A percentile compares a stretch with the other conserved stretches of the same genome.
Conservation (phyloP, 2,113 vertebrate genomes). For the Camelus dromedarius region DNA sequence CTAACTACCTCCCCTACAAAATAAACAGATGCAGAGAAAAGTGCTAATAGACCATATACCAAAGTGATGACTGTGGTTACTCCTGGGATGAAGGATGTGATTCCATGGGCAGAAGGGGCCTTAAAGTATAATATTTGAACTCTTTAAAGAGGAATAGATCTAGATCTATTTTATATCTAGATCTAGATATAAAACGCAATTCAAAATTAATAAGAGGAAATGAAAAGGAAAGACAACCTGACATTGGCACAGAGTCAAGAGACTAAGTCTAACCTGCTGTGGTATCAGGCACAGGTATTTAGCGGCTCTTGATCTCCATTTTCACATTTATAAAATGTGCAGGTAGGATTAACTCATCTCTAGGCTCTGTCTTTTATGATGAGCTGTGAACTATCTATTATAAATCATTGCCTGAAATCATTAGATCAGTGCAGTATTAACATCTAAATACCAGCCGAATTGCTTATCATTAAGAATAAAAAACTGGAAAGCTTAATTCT, state of each 20-base stretch:
- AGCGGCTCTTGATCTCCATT: constrained; percentile 12
- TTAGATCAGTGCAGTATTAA: background rate
- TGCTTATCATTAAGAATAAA: constrained; percentile 36
- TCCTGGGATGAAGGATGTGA: background rate
- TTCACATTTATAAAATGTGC: constrained; percentile 30
- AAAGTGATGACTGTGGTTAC: background rate
- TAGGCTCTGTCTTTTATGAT: constrained; percentile 1
- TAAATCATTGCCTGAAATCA: constrained; percentile 18
- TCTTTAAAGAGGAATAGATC: background rate
- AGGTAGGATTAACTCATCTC: constrained; percentile 12
- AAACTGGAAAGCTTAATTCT: constrained; percentile 9
- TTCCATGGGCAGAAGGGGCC: background rate
- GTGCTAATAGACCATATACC: background rate
- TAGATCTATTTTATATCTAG: background rate
- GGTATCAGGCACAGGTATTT: constrained; percentile 29
- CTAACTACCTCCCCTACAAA: too few relatives aligned
- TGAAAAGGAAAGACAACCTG: background rate
- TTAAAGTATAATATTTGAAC: background rate
- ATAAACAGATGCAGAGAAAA: constrained; percentile 34
- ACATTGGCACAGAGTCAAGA: background rate
- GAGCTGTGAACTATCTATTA: background rate
- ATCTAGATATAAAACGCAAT: background rate
- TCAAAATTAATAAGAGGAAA: background rate
- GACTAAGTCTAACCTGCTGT: background rate
- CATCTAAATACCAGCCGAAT: constrained; percentile 21